Evolutionary conservation across 2,797 vertebrate species (phyloP).

Genomic region (Gymnodraco acuticeps): DNA sequence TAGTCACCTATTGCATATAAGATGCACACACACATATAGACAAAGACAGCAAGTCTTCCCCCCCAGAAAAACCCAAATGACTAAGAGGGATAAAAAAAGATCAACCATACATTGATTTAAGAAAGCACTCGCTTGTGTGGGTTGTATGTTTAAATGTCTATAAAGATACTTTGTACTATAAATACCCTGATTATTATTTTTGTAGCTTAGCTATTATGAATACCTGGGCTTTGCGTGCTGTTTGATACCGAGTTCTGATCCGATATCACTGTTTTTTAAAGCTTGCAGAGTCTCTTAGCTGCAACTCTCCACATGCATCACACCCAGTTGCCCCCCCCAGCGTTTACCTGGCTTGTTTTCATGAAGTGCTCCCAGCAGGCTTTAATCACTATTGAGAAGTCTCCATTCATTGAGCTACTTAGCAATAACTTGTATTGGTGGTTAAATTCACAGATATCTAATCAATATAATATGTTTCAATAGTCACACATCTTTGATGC

Average conservation of each 20-base stretch:
- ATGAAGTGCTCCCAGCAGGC: constrained; percentile 9
- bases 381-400: background rate
- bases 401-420: background rate
- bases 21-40: background rate
- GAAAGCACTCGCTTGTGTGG: background rate
- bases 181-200: too few species aligned
- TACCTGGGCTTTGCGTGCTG: too few species aligned
- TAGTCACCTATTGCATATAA: background rate
- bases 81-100: background rate
- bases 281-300: constrained; percentile 10
- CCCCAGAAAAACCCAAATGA: background rate
- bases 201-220: too few species aligned
- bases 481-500: background rate
- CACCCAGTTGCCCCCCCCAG: background rate
- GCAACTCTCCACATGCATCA: background rate
- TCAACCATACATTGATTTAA: background rate
- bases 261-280: background rate
- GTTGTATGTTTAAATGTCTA: background rate
- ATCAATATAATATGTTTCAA: background rate
- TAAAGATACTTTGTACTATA: background rate
- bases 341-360: constrained; percentile 13
- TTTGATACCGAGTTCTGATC: too few species aligned
- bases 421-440: background rate
- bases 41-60: background rate
- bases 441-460: background rate